phyloP scores from a whole-genome alignment of 2,797 vertebrate genomes.

The Ficedula albicollis region DNA sequence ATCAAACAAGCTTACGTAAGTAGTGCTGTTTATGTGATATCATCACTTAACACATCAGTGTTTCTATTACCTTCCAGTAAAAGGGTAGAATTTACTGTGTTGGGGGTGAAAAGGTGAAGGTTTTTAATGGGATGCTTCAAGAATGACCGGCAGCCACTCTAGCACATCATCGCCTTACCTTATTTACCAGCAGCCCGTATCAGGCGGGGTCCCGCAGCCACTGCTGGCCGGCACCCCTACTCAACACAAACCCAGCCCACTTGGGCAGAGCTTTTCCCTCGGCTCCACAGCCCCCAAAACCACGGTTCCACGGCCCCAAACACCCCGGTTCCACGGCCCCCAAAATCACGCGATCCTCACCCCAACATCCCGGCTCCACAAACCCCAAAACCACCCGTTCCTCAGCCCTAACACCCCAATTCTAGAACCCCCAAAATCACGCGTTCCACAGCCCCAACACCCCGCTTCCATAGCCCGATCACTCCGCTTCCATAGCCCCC shows the following conservation, averaged over 20 bases:
- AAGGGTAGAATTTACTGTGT: background rate
- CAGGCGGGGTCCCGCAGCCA: rapidly evolving
- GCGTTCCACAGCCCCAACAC: too few relatives aligned
- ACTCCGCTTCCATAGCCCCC: too few relatives aligned
- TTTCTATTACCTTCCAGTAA: background rate
- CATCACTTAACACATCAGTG: background rate
- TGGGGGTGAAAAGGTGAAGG: rapidly evolving
- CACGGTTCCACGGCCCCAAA: background rate
- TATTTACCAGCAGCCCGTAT: rapidly evolving
- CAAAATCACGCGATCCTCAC: background rate
- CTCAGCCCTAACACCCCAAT: background rate
- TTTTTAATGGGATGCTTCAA: background rate
- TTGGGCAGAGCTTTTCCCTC: background rate
- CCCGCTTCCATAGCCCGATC: too few relatives aligned
- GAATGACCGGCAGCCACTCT: rapidly evolving
- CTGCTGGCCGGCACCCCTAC: background rate
- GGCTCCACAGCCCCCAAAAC: background rate
- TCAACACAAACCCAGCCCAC: background rate
- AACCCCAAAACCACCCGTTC: too few relatives aligned
- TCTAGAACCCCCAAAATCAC: too few relatives aligned
- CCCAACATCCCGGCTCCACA: background rate
- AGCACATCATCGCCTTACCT: rapidly evolving
- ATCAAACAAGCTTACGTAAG: background rate
- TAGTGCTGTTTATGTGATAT: background rate
- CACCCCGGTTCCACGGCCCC: too few relatives aligned